Evolutionary conservation across 2,888 invertebrate genomes (phyloP), one percentile per base, ranked within the genome.

Genomic region (Drosophila imparisetae): DNA sequence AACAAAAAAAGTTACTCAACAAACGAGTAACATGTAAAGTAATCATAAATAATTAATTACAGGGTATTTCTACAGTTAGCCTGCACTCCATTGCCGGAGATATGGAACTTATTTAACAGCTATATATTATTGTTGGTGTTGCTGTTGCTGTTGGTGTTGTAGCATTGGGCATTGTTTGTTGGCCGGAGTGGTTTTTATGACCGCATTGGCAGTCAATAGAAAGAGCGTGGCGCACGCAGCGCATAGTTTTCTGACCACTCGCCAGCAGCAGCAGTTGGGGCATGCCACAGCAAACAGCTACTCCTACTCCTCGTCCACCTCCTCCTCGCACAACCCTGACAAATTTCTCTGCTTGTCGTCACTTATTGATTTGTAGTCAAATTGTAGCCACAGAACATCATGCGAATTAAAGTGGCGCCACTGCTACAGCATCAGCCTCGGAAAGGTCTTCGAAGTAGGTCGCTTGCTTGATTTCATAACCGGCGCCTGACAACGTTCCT

Each of bases 281-380:
- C 53, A 24, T 7, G 45, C 15, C 8, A 52, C 24, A 15, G 30
- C 11, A 45, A 15, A 24, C 24, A 45, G 45, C 21, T 15, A 15
- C 27, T 24, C 15, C 24, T 15, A 4, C 13, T 42, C 38, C 27
- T 27, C 27, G 27, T 27, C 27, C 27, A 27, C 27, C 0, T 27
- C 27, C 27, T n/a, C 49, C 42, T 4, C 18, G 38, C 36, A 11
- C 34, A 30, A 3, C 54, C 4, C 36, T 36, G 36, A 27, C 32
- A 30, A 60, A 53, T 57, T 36, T 27, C 24, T 30, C n/a, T 52
- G 42, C 49, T n/a, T 55, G 64, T 53, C 55, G 48, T 54, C 75
- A 59, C 62, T 73, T 80, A 90, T 84, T 85, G 90, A 85, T 90
- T 86, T 89, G 89, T 78, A 85, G 85, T 86, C 90, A 90, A 90